Evolutionary conservation across 2,113 vertebrate genomes (phyloP).

Genomic region (Callopanchax toddi): DNA sequence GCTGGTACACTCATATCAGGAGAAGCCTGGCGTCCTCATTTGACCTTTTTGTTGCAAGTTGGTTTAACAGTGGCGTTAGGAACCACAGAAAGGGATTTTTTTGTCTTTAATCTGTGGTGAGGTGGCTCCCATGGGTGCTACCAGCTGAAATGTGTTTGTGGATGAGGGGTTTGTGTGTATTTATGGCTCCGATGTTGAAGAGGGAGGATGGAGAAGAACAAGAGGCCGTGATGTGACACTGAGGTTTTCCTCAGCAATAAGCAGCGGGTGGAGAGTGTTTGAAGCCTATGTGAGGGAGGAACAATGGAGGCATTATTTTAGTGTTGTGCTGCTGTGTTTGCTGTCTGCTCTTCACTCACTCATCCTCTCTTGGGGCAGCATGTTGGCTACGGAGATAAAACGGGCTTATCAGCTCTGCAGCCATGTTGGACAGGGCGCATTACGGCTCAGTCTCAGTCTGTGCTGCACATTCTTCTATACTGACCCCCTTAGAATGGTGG

Average conservation of each 20-base stretch:
- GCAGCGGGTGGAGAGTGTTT: slow-evolving; percentile 19
- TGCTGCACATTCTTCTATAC: slow-evolving; percentile 42
- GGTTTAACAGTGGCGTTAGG: slow-evolving; percentile 10
- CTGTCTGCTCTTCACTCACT: slow-evolving; percentile 29
- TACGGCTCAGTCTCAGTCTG: slow-evolving; percentile 5
- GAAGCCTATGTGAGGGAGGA: slow-evolving; percentile 30
- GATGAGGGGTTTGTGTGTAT: not conserved
- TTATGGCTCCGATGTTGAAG: no score
- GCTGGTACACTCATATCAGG: not conserved
- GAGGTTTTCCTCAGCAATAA: slow-evolving; percentile 26
- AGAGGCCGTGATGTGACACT: slow-evolving; percentile 37
- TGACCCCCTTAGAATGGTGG: no score
- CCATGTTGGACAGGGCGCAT: slow-evolving; percentile 30
- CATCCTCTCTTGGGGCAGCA: slow-evolving; percentile 42
- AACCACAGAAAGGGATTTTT: no score
- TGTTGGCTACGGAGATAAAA: slow-evolving; percentile 53
- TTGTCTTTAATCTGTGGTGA: slow-evolving; percentile 3
- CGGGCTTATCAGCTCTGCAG: slow-evolving; percentile 56
- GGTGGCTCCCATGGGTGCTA: slow-evolving; percentile 32
- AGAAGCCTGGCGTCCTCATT: not conserved
- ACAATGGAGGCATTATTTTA: slow-evolving; percentile 61
- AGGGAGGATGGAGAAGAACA: slow-evolving; percentile 14
- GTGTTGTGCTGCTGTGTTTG: slow-evolving; percentile 20
- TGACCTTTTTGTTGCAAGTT: slow-evolving; percentile 16
- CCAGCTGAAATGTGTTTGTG: slow-evolving; percentile 17